Base-by-base conservation (phyloP, 1,140 invertebrate species). In the Agrypnia vestita region DNA sequence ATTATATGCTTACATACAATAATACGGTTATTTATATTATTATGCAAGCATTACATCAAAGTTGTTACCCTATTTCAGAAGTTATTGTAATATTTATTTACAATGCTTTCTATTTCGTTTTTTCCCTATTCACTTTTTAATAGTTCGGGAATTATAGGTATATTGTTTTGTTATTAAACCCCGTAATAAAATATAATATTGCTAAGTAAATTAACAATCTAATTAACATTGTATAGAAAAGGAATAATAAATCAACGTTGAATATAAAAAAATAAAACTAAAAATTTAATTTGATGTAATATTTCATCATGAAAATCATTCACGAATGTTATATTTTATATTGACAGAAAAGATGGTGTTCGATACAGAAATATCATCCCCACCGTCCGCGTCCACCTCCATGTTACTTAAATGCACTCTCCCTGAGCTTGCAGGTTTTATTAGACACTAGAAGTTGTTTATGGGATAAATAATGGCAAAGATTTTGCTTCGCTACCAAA, bases 371-470 rank as follows among this genome's bases (percentile, higher is more conserved):
- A 73, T 51, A 55, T 0, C n/a, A 67, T 11, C 19, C 46, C 64
- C 46, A 19, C 44, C 15, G 11, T 17, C 8, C 10, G 47, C 44
- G 21, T 75, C 61, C 49, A 76, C 21, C 56, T 62, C 9, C 72
- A 61, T 44, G 74, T 80, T 56, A 69, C 64, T 81, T 55, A 71
- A 78, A 47, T 78, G 80, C 75, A 78, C 75, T 76, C 53, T 78
- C 59, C 44, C 67, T 15, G 44, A 73, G 53, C 55, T 35, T 35
- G 47, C 49, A 49, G 67, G 12, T 80, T 82, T 82, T 82, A 82
- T 82, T 78, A 44, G 80, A 78, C 76, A 61, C 76, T 78, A 76
- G 61, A 76, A 62, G 80, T 78, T 81, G 76, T 81, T 81, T 81
- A 81, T 78, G 72, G 55, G 61, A 78, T 74, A 81, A 78, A 78